Conservation (phyloP, 2,113 vertebrate genomes). For the Morone chrysops region DNA sequence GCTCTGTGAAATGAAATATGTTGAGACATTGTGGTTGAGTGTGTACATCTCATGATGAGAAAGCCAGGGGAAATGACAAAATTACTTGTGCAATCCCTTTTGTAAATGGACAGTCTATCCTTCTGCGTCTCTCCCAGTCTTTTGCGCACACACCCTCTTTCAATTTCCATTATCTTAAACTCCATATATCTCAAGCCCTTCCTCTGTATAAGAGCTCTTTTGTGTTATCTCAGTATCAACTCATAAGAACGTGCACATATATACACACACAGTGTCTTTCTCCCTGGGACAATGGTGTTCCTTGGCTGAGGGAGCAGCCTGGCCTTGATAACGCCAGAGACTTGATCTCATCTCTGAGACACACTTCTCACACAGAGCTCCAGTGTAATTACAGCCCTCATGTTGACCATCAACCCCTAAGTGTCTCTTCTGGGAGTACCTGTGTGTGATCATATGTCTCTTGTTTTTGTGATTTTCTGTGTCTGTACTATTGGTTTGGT, state of each 20-base stretch:
- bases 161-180: conserved; percentile 47
- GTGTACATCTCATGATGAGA: conserved; percentile 34
- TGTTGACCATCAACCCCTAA: conserved; percentile 19
- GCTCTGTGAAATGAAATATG: conserved; percentile 56
- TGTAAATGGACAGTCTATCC: conserved; percentile 60
- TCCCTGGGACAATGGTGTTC: conserved; percentile 32
- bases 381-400: conserved; percentile 58
- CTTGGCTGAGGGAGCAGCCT: conserved; percentile 46
- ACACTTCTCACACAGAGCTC: conserved; percentile 43
- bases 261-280: conserved; percentile 15
- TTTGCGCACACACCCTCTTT: conserved; percentile 24
- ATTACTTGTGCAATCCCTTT: conserved; percentile 57
- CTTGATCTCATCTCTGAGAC: conserved; percentile 56
- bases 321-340: conserved; percentile 47
- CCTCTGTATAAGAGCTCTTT: conserved; percentile 17
- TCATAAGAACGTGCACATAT: background rate
- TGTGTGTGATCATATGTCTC: background rate
- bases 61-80: conserved; percentile 29
- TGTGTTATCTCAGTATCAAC: conserved; percentile 33
- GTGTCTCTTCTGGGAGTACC: conserved; percentile 1
- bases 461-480: background rate
- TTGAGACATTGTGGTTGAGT: conserved; percentile 53
- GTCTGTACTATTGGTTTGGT: background rate
- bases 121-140: conserved; percentile 14
- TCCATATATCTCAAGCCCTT: conserved; percentile 3